Conservation (phyloP, 2,888 invertebrate genomes). For the Nemotelus pantherinus region DNA sequence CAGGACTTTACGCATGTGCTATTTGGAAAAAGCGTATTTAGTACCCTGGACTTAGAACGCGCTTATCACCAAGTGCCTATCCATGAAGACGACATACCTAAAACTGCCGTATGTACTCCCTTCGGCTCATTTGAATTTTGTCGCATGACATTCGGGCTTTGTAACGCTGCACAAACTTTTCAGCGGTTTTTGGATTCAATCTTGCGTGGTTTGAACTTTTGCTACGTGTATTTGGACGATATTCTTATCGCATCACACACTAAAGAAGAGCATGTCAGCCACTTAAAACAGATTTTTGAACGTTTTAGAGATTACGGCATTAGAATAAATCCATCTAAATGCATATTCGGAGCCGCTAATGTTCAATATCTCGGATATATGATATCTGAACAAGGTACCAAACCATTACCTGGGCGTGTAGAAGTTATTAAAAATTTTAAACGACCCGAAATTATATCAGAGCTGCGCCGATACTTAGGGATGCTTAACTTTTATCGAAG, state of each 20-base stretch:
- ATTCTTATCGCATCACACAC: slow-evolving; percentile 53
- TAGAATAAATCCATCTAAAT: background rate
- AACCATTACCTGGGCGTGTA: slow-evolving; percentile 39
- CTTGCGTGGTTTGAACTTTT: slow-evolving; percentile 52
- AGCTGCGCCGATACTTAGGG: slow-evolving; percentile 38
- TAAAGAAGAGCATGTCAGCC: slow-evolving; percentile 51
- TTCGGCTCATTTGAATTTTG: slow-evolving; percentile 7
- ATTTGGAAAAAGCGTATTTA: slow-evolving; percentile 52
- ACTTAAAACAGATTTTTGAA: slow-evolving; percentile 52
- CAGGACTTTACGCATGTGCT: slow-evolving; percentile 53
- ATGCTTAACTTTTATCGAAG: slow-evolving; percentile 50
- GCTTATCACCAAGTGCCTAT: slow-evolving; percentile 28
- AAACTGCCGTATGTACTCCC: background rate
- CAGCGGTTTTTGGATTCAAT: slow-evolving; percentile 57
- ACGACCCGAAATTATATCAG: background rate
- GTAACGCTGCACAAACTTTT: slow-evolving; percentile 51
- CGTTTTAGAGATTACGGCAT: slow-evolving; percentile 42
- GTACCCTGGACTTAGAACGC: slow-evolving; percentile 51
- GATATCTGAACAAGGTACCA: slow-evolving; percentile 47
- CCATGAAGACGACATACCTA: background rate
- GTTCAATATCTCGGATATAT: slow-evolving; percentile 35
- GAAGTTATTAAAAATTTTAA: slow-evolving; percentile 22
- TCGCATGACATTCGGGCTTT: background rate
- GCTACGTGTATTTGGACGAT: slow-evolving; percentile 55
- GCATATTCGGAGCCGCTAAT: background rate